Base-by-base conservation (phyloP, 2,888 invertebrate genomes). In the Schrankia costaestrigalis region DNA sequence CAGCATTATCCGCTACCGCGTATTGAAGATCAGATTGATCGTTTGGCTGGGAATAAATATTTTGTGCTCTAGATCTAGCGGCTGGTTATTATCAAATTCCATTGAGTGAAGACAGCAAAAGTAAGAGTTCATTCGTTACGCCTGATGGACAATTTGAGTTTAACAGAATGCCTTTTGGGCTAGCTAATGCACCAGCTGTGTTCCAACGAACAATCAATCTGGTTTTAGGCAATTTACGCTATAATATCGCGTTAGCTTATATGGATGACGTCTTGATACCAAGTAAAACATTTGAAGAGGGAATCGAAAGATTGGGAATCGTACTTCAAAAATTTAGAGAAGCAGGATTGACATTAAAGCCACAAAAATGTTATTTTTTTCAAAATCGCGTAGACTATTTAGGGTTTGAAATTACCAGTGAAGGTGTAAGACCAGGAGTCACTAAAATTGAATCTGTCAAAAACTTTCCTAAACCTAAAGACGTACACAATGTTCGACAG, bases 31-130 rank as follows among this genome's bases (percentile, higher is more conserved):
- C 37, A 51, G 6, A 12, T 60, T 0, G 56, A 56, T 19, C 24
- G 9, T 2, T 26, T 63, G 2, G n/a, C 39, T 0, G 60, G 56
- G 0, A 35, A 40, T 21, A 33, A 22, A 1, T 33, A 0, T 62
- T 41, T 14, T 51, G 23, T 1, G 28, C 40, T 0, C 12, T 58
- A 1, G 60, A 57, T 24, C 23, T 50, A 1, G 49, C 48, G 1
- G 40, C 37, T 1, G 57, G 58, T 0, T 61, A 56, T 11, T 41
- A 61, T 12, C 57, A 61, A 17, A 63, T 75, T 1, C 41, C 47
- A 37, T 76, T 0, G 29, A 43, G 3, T 32, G 41, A 4, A 31
- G 26, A 0, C 35, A 37, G 6, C 32, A 54, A 46, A 7, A 56
- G n/a, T 11, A 48, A 49, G 28, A 60, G 58, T 4, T 48, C 55